These are phyloP conservation scores for Tetramorium alpestre DNA, from an alignment of 1,140 invertebrate genomes.

Conservation along the genomic window DNA sequence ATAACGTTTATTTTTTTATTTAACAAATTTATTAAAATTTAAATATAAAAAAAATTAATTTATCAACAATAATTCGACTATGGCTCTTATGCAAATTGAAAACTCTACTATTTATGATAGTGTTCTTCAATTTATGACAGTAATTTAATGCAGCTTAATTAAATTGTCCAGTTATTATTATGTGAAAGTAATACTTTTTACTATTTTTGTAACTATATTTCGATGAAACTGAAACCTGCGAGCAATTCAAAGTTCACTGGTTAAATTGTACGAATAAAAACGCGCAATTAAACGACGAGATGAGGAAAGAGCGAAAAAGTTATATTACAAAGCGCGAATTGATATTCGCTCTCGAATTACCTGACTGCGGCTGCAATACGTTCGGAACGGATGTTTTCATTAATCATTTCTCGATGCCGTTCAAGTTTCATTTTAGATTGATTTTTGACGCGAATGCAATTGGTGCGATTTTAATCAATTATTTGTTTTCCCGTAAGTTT, in stretches of 20 bases:
- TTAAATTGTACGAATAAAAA: conserved; percentile 29
- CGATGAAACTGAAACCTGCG: not conserved
- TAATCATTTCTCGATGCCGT: conserved; percentile 45
- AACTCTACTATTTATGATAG: not conserved
- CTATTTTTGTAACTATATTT: not conserved
- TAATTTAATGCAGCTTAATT: not conserved
- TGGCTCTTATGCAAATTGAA: not conserved
- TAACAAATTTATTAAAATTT: not conserved
- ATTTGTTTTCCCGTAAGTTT: not conserved
- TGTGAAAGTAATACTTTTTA: not conserved
- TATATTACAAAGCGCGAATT: conserved; percentile 42
- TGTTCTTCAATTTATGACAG: not conserved
- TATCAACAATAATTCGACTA: not conserved
- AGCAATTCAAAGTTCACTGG: conserved; percentile 12
- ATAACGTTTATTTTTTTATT: not conserved
- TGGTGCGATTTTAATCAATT: conserved; percentile 30
- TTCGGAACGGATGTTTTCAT: conserved; percentile 42
- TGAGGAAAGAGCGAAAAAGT: conserved; percentile 24
- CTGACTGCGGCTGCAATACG: conserved; percentile 24
- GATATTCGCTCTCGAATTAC: conserved; percentile 52
- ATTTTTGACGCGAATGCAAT: conserved; percentile 25
- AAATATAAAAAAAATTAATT: not conserved
- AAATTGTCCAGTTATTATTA: not conserved
- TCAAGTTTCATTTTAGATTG: conserved; percentile 32
- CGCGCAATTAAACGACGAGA: not conserved